Evolutionary conservation across 2,888 invertebrate genomes (phyloP), one percentile per base, ranked within the genome.

Genomic region (Listrodromus nycthemerus): DNA sequence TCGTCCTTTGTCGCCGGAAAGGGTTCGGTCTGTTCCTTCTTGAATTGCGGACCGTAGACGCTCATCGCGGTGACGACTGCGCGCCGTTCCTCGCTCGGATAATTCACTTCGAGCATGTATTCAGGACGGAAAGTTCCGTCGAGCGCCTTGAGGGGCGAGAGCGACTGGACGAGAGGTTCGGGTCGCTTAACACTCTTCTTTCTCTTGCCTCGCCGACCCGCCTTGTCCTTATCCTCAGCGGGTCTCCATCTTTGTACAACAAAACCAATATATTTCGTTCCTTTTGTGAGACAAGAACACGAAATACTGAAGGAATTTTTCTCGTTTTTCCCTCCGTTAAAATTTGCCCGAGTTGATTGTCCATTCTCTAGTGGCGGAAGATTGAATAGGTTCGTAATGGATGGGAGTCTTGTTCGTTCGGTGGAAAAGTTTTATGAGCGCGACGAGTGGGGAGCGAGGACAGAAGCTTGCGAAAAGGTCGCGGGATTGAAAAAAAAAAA

Each of bases 81-180:
- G 21, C 91, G 93, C 85, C 94, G 91, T 4, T 93, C 93, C 81
- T 89, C 94, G 84, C 93, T 95, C 5, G 92, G 95, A 90, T 92
- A 93, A 80, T 93, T 94, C 48, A 95, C 92, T 86, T 93, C 92
- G 80, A 95, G 93, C 91, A 95, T 95, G 89, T 95, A 97, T 50
- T 94, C 93, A 0, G 97, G 97, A 85, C 95, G 95, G 37, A 96
- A 94, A 48, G 94, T 92, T 58, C 95, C 94, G 91, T 96, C 95
- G 16, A 96, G 93, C 78, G 94, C 90, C 90, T 95, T 95, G 79
- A 94, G 95, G 0, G 94, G 94, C 0, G 97, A 97, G 55, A 95
- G 94, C 82, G 95, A 95, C 24, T 95, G 94, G 0, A 94, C 91
- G 58, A 97, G 91, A 0, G 95, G 95, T 13, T 95, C 94, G 0